Evolutionary conservation across 2,888 invertebrate genomes (phyloP).

Genomic region (Ennomos quercinarius): DNA sequence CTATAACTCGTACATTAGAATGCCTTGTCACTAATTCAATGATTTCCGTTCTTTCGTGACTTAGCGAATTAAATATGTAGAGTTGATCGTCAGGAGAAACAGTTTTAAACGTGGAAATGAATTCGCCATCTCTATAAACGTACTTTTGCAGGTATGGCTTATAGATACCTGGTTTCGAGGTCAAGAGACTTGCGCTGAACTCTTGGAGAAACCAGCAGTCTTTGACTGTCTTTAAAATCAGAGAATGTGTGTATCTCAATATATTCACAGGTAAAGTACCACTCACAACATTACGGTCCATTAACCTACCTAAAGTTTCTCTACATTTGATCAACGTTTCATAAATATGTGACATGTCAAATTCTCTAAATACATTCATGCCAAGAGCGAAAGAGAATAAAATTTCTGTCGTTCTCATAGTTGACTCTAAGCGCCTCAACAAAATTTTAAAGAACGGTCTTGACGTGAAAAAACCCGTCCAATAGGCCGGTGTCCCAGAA

Average conservation of each 20-base stretch:
- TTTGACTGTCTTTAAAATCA: constrained; percentile 74
- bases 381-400: constrained; percentile 92
- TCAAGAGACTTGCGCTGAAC: constrained; percentile 78
- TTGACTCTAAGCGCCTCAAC: constrained; percentile 92
- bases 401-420: constrained; percentile 92
- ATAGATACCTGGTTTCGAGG: constrained; percentile 90
- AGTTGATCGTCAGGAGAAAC: constrained; percentile 86
- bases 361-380: constrained; percentile 84
- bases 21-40: constrained; percentile 89
- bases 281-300: constrained; percentile 98
- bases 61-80: constrained; percentile 93
- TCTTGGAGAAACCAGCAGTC: constrained; percentile 78
- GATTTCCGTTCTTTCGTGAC: constrained; percentile 91
- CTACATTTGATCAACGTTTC: constrained; percentile 84
- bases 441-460: constrained; percentile 93
- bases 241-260: constrained; percentile 92
- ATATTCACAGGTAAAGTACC: constrained; percentile 95
- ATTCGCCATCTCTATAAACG: constrained; percentile 72
- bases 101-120: constrained; percentile 69
- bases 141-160: constrained; percentile 84
- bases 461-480: constrained; percentile 98
- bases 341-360: constrained; percentile 82
- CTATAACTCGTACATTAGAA: constrained; percentile 90
- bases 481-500: constrained; percentile 95
- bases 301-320: constrained; percentile 93